Evolutionary conservation across 2,797 vertebrate species (phyloP).

Genomic region (Allobates femoralis): DNA sequence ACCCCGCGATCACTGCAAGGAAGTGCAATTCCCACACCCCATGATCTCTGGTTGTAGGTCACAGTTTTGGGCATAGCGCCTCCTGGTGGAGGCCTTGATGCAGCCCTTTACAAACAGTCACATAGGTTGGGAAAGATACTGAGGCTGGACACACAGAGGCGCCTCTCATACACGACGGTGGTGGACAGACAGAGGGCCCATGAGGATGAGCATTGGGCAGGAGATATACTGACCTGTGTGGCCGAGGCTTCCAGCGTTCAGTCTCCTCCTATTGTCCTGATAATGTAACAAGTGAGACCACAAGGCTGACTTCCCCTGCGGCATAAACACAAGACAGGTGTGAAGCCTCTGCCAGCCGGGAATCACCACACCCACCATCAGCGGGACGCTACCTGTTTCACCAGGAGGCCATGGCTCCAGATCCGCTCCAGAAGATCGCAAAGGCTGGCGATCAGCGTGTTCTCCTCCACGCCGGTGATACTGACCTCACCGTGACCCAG

Average conservation of each 20-base stretch:
- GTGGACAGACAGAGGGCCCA: no score
- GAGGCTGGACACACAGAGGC: no score
- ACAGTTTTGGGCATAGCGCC: no score
- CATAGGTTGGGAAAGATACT: no score
- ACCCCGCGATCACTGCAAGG: no score
- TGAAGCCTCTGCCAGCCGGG: neutral
- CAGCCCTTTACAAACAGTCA: no score
- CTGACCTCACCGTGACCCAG: conserved; percentile 96
- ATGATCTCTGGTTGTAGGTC: no score
- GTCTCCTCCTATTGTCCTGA: conserved; percentile 92
- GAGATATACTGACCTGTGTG: conserved; percentile 81
- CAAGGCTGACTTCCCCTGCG: conserved; percentile 95
- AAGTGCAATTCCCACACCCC: no score
- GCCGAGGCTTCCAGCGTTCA: conserved; percentile 85
- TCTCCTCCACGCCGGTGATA: conserved; percentile 98
- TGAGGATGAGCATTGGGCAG: neutral
- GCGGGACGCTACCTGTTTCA: conserved; percentile 88
- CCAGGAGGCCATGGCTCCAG: conserved; percentile 97
- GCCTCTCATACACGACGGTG: no score
- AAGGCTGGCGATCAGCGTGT: conserved; percentile 95
- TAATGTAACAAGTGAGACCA: conserved; percentile 98
- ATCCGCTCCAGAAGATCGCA: conserved; percentile 97
- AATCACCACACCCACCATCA: neutral
- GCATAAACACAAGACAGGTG: conserved; percentile 48
- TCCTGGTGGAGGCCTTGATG: no score